A percentile compares a stretch with the other conserved stretches of the same genome.
Evolutionary conservation across 2,888 invertebrate genomes (phyloP).

Genomic region (Eupeodes luniger): DNA sequence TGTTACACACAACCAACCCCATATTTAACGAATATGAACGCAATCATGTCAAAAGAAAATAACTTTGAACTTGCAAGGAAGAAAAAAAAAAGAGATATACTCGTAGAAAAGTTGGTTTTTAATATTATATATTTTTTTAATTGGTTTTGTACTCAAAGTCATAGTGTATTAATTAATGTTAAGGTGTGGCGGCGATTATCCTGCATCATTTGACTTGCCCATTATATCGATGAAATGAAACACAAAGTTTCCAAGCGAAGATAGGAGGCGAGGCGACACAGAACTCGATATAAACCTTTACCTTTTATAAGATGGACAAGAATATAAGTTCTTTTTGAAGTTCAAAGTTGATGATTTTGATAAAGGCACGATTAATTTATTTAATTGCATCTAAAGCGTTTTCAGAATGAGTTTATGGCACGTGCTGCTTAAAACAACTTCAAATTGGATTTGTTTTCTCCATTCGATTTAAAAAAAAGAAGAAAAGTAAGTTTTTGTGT

Average conservation of each 20-base stretch:
- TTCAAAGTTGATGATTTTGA: conserved; percentile 11
- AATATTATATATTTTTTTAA: conserved; percentile 10
- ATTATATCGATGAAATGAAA: neutral
- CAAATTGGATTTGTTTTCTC: neutral
- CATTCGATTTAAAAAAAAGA: too few species aligned
- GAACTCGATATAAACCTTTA: neutral
- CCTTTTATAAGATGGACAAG: neutral
- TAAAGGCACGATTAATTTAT: conserved; percentile 17
- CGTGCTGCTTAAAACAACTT: neutral
- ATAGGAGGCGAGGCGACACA: neutral
- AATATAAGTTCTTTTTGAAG: conserved; percentile 25
- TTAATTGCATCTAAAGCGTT: neutral
- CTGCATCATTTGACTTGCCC: neutral
- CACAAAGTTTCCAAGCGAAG: neutral
- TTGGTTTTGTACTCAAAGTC: conserved; percentile 5
- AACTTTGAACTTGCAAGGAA: neutral
- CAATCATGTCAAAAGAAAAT: conserved; percentile 18
- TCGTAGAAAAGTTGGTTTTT: neutral
- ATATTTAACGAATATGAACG: neutral
- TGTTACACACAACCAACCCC: neutral
- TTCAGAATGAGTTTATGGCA: conserved; percentile 5
- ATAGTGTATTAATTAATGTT: conserved; percentile 10
- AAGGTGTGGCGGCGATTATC: conserved; percentile 4
- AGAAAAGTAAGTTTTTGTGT: too few species aligned
- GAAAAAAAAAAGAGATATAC: too few species aligned